Conservation (phyloP, 1,140 invertebrate genomes). For the Leptopilina clavipes region DNA sequence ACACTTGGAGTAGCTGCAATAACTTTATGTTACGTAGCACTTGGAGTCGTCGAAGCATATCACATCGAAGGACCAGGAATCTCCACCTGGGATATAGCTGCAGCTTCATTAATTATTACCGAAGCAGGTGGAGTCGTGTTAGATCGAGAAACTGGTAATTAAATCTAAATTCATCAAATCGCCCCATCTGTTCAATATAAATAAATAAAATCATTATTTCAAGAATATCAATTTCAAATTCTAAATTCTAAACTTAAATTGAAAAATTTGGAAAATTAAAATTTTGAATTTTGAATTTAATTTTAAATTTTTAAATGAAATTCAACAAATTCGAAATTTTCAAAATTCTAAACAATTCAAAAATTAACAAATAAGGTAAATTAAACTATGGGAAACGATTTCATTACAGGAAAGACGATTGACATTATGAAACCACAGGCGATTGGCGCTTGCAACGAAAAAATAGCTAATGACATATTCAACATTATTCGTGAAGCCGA, state of each 20-base stretch:
- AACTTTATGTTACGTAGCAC: conserved; percentile 84
- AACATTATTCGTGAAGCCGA: conserved; percentile 74
- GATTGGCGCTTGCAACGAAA: conserved; percentile 78
- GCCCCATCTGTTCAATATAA: no score
- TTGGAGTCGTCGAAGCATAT: conserved; percentile 83
- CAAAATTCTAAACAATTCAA: no score
- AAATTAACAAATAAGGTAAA: no score
- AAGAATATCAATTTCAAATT: no score
- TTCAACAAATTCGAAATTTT: no score
- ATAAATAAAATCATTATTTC: no score
- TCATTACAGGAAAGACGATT: conserved; percentile 76
- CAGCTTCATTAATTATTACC: conserved; percentile 82
- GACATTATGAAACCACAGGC: conserved; percentile 82
- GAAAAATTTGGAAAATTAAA: no score
- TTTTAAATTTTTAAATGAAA: no score
- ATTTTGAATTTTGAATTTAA: no score
- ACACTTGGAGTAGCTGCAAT: conserved; percentile 85
- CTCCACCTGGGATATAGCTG: conserved; percentile 85
- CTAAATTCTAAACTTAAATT: no score
- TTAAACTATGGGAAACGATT: not conserved
- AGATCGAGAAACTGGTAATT: conserved; percentile 81
- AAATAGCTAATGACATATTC: conserved; percentile 77
- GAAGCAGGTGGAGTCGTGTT: conserved; percentile 87
- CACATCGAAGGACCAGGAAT: conserved; percentile 87
- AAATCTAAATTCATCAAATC: no score